phyloP scores from a whole-genome alignment of 2,797 vertebrate genomes.

The Cacajao melanocephalus region DNA sequence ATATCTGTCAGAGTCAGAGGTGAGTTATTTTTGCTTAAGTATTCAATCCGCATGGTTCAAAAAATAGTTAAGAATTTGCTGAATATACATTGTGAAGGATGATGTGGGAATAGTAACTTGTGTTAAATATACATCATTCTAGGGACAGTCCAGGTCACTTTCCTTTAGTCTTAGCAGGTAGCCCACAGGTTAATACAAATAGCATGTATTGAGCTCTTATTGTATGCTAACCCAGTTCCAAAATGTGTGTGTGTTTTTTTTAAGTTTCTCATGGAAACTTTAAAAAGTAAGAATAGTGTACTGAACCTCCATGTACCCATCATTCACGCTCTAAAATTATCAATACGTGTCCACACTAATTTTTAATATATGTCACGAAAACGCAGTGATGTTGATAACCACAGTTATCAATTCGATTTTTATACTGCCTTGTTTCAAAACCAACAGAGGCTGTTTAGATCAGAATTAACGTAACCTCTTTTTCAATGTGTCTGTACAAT shows the following conservation, averaged over 20 bases:
- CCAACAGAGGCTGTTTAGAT: not conserved
- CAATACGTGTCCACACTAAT: not conserved
- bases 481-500: not conserved
- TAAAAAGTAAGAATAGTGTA: not conserved
- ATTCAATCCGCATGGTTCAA: not conserved
- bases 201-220: not conserved
- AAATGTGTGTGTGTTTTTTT: not conserved
- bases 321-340: not conserved
- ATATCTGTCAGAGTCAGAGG: not conserved
- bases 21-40: constrained; percentile 29
- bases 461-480: not conserved
- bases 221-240: not conserved
- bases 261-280: not conserved
- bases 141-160: not conserved
- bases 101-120: not conserved
- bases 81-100: constrained; percentile 1
- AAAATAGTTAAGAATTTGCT: not conserved
- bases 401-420: not conserved
- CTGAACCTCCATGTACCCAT: not conserved
- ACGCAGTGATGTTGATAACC: not conserved
- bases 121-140: not conserved
- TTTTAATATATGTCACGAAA: not conserved
- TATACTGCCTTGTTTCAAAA: not conserved
- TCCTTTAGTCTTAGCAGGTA: not conserved
- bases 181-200: not conserved